phyloP scores from a whole-genome alignment of 2,888 invertebrate species.

The Gastracanthus pulcherrimus region DNA sequence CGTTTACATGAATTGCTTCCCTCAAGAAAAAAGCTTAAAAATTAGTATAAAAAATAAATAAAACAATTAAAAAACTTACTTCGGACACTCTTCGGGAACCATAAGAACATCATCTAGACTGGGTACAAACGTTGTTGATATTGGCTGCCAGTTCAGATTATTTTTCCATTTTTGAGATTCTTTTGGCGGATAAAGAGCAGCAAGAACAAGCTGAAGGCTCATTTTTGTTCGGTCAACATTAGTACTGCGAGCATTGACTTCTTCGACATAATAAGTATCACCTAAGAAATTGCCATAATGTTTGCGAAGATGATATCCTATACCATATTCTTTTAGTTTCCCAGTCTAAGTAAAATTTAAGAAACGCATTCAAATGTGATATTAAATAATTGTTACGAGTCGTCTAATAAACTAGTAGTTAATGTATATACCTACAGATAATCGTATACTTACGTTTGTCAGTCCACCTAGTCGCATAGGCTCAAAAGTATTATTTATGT shows the following conservation, averaged over 20 bases:
- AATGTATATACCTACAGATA: no score
- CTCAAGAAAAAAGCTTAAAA: no score
- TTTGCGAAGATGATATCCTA: constrained; percentile 78
- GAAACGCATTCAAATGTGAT: no score
- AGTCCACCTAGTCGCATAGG: constrained; percentile 59
- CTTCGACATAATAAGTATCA: constrained; percentile 70
- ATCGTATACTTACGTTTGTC: constrained; percentile 61
- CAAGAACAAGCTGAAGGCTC: constrained; percentile 84
- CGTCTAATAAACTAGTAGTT: no score
- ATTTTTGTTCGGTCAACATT: constrained; percentile 86
- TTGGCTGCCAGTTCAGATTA: constrained; percentile 83
- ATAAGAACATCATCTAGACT: constrained; percentile 55
- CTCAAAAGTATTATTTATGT: constrained; percentile 51
- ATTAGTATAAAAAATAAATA: no score
- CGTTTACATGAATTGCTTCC: no score
- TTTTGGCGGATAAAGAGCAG: constrained; percentile 84
- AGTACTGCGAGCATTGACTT: constrained; percentile 80
- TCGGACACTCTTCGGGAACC: constrained; percentile 58
- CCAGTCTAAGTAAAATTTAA: constrained; percentile 76
- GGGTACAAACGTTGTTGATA: constrained; percentile 67
- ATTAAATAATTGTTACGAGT: no score
- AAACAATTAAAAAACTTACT: no score
- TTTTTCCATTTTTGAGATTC: constrained; percentile 80
- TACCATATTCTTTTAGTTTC: constrained; percentile 78
- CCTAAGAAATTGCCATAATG: constrained; percentile 78